Base-by-base conservation (phyloP, 64 coral and sea anemone genomes). In the Stichodactyla mertensii region DNA sequence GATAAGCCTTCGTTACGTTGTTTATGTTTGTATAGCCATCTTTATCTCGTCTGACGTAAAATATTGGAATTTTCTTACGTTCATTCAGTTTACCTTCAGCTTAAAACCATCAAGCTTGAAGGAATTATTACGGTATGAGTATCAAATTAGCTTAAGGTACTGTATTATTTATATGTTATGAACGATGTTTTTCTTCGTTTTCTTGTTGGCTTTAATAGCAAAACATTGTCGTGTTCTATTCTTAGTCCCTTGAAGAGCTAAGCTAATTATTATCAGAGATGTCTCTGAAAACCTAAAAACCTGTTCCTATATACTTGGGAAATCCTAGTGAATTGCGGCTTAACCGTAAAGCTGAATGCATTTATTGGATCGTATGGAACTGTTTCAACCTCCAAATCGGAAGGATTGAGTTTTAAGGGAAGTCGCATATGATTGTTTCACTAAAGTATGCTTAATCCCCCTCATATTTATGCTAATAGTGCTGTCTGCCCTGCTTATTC, bases 181-280 rank as follows among this genome's bases (percentile, higher is more conserved):
- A 69, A 69, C n/a, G 4, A n/a, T 69, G 64, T 69, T 69, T 22
- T 69, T 24, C 5, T 69, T 15, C 9, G 8, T 20, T 69, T 69
- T 23, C n/a, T 9, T n/a, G 4, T 69, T 20, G 6, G 19, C 19
- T 69, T 5, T 58, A 9, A 58, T 0, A 69, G 64, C 19, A n/a
- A 74, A 74, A 31, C 69, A 74, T 23, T 10, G 6, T 20, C 1
- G 64, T 69, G 24, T 74, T 74, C 69, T 74, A 74, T 74, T 74
- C 36, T 28, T 74, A 23, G 69, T 74, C 23, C 27, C 24, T 74
- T 2, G 66, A 23, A 70, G 20, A 2, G 24, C 69, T 13, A 74
- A 27, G 22, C 69, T 74, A 74, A 74, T 74, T 74, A 74, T 74
- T 74, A 28, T 31, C 24, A 74, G 22, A 74, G 69, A 74, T 74